Evolutionary conservation across 2,797 vertebrate species (phyloP).

Genomic region (Sphenopsis melanotis): DNA sequence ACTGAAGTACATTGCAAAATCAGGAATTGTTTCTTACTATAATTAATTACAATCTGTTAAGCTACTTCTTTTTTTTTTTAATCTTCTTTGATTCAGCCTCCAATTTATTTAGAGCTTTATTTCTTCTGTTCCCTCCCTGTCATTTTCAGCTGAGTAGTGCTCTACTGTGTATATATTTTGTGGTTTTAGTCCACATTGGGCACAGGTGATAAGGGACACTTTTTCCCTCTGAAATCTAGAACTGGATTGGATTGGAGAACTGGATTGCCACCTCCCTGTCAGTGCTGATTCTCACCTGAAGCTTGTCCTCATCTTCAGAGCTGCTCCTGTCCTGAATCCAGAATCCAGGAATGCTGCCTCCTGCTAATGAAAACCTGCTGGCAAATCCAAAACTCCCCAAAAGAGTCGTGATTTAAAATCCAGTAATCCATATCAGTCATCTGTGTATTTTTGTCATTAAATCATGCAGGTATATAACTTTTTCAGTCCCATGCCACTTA

Average conservation of each 20-base stretch:
- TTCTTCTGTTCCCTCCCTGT: background rate
- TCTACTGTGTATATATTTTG: background rate
- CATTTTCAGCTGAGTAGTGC: background rate
- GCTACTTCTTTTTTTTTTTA: background rate
- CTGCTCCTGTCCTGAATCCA: background rate
- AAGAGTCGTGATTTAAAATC: background rate
- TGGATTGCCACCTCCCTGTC: background rate
- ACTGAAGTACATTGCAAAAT: background rate
- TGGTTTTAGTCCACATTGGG: background rate
- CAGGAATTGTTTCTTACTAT: background rate
- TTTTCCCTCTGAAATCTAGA: background rate
- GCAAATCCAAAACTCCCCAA: background rate
- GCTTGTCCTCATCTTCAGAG: background rate
- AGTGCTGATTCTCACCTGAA: background rate
- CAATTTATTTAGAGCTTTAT: background rate
- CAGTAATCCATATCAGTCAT: background rate
- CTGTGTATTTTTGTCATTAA: background rate
- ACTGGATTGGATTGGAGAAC: background rate
- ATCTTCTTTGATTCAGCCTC: background rate
- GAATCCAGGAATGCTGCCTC: background rate
- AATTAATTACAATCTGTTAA: background rate
- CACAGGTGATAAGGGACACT: background rate
- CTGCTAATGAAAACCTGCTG: background rate
- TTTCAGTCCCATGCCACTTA: background rate
- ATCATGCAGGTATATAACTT: accelerated